Base-by-base conservation (phyloP, 1,140 invertebrate genomes). In the Phthorimaea operculella region DNA sequence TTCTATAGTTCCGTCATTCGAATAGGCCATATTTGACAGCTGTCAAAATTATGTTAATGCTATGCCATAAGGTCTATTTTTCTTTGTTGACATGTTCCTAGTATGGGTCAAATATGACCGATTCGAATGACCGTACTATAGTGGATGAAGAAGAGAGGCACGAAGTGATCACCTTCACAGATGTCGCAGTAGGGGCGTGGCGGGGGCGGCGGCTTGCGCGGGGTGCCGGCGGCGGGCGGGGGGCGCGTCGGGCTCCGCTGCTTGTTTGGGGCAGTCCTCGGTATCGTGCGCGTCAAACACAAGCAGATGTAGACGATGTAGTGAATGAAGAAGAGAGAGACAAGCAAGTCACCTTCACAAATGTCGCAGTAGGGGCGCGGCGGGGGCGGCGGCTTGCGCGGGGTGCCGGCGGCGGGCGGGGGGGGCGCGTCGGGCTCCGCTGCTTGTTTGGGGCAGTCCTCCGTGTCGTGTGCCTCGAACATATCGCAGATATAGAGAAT, bases 121-220 rank as follows among this genome's bases (percentile, higher is more conserved):
- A n/a, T n/a, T n/a, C n/a, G n/a, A n/a, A n/a, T n/a, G n/a, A n/a
- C n/a, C n/a, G n/a, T n/a, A n/a, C n/a, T n/a, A n/a, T n/a, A n/a
- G n/a, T n/a, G n/a, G n/a, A n/a, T n/a, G n/a, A n/a, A n/a, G n/a
- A n/a, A n/a, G n/a, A n/a, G n/a, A n/a, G n/a, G n/a, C n/a, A n/a
- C n/a, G n/a, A n/a, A n/a, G n/a, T n/a, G n/a, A n/a, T n/a, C n/a
- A 96, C 94, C 90, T 92, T 98, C 96, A 87, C 96, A 98, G 59
- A 90, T 92, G 60, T 95, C 93, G 86, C 96, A 98, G 86, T 97
- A 98, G 45, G 94, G 91, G 52, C 96, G 86, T 4, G 91, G 88
- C 53, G 88, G 76, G 48, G 88, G 88, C 55, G 88, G 77, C 54
- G 86, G 82, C 51, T 33, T 21, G 17, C 88, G 83, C 21, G 21